Percentiles rank a stretch among this genome's conserved stretches.
These are phyloP conservation scores for Lipophrys pholis DNA, from an alignment of 2,113 vertebrate genomes.

Conservation along the genomic window DNA sequence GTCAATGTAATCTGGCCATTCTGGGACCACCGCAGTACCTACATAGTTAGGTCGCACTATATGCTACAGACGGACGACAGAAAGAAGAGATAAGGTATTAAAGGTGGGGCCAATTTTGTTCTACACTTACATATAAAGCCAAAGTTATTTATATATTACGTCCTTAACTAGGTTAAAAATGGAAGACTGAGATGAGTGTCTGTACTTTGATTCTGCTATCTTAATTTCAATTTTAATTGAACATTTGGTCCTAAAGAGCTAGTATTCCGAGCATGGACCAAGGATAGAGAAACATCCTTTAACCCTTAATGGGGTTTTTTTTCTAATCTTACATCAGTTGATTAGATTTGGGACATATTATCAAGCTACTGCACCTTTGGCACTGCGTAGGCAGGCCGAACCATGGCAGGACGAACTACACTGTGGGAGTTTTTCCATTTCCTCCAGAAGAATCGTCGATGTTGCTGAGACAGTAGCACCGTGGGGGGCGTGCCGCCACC, in stretches of 20 bases:
- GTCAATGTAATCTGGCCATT: conserved; percentile 95
- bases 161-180: neutral
- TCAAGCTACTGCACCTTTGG: conserved; percentile 74
- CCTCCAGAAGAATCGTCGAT: conserved; percentile 81
- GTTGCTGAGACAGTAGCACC: conserved; percentile 51
- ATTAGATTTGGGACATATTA: too few relatives aligned
- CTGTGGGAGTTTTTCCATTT: conserved; percentile 71
- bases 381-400: conserved; percentile 77
- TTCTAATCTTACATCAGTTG: too few relatives aligned
- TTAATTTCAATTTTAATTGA: too few relatives aligned
- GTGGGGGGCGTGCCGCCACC: conserved; percentile 17
- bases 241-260: too few relatives aligned
- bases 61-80: conserved; percentile 83
- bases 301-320: too few relatives aligned
- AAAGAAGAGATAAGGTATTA: neutral
- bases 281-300: too few relatives aligned
- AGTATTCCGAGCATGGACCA: too few relatives aligned
- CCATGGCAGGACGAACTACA: conserved; percentile 77
- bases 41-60: conserved; percentile 97
- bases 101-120: neutral
- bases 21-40: conserved; percentile 88
- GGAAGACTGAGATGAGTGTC: neutral
- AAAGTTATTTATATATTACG: neutral
- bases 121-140: neutral
- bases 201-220: too few relatives aligned